phyloP scores from a whole-genome alignment of 2,113 vertebrate genomes.

The Phalacrocorax carbo region DNA sequence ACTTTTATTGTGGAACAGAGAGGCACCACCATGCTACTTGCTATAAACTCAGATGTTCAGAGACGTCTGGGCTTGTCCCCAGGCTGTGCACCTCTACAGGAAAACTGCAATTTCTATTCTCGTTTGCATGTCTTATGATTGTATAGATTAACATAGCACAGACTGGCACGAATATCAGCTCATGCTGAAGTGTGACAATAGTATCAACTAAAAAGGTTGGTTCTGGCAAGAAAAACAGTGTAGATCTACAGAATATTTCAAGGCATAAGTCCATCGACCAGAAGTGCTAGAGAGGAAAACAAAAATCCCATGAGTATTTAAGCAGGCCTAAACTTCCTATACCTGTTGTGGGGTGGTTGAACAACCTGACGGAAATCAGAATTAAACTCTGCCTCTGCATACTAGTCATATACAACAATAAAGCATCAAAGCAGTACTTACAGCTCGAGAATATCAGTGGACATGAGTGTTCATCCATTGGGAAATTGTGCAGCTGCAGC shows the following conservation, averaged over 20 bases:
- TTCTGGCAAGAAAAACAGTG: not conserved
- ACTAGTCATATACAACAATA: not conserved
- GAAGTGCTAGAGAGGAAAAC: not conserved
- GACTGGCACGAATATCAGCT: not conserved
- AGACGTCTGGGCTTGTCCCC: not conserved
- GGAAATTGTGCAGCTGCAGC: conserved; percentile 95
- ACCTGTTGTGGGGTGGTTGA: not conserved
- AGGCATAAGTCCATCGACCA: not conserved
- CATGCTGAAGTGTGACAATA: not conserved
- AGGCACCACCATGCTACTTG: not conserved
- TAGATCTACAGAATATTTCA: not conserved
- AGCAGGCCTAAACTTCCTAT: not conserved
- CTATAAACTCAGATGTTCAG: not conserved
- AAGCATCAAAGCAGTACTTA: conserved; percentile 77
- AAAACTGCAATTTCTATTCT: not conserved
- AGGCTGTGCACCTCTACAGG: not conserved
- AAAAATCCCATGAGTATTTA: not conserved
- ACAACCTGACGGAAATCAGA: not conserved
- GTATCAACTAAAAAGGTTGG: not conserved
- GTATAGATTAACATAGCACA: not conserved
- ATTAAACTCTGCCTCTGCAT: not conserved
- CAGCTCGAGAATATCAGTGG: conserved; percentile 97
- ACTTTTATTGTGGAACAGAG: not conserved
- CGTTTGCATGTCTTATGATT: not conserved
- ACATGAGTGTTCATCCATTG: conserved; percentile 96